These are phyloP conservation scores for Charanyca ferruginea DNA, from an alignment of 2,888 invertebrate genomes.

Conservation along the genomic window DNA sequence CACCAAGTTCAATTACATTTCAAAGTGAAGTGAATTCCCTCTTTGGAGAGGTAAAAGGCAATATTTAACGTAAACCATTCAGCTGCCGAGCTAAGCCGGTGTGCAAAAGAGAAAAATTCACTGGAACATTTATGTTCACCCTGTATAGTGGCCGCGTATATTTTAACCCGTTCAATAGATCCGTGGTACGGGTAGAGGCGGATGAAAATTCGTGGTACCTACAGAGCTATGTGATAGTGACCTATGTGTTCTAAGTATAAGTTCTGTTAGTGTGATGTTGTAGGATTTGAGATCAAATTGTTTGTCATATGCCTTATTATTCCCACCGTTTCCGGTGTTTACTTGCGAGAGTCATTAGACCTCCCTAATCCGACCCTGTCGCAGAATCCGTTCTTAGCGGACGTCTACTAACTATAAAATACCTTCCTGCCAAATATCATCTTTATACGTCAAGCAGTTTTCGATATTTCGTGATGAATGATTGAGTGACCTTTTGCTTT, in stretches of 20 bases:
- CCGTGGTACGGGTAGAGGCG: conserved; percentile 41
- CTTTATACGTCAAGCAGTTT: too few species aligned
- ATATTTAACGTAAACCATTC: conserved; percentile 72
- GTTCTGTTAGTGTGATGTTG: background rate
- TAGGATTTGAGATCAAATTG: background rate
- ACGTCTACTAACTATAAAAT: too few species aligned
- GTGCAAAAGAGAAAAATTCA: conserved; percentile 63
- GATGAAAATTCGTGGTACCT: conserved; percentile 33
- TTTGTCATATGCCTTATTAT: background rate
- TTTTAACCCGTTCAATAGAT: conserved; percentile 62
- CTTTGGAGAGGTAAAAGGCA: conserved; percentile 69
- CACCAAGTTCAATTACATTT: conserved; percentile 58
- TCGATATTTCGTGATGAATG: too few species aligned
- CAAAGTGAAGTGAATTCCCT: conserved; percentile 57
- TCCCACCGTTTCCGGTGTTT: too few species aligned
- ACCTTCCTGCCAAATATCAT: too few species aligned
- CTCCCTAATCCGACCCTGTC: too few species aligned
- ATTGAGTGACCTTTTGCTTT: too few species aligned
- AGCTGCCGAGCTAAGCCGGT: conserved; percentile 54
- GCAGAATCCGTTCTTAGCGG: too few species aligned
- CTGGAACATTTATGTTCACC: conserved; percentile 53
- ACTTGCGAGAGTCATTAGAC: too few species aligned
- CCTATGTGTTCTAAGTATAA: background rate
- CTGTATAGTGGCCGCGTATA: conserved; percentile 55
- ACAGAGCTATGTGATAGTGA: background rate